Conservation (phyloP, 2,797 vertebrate genomes). For the Bradypodion pumilum region DNA sequence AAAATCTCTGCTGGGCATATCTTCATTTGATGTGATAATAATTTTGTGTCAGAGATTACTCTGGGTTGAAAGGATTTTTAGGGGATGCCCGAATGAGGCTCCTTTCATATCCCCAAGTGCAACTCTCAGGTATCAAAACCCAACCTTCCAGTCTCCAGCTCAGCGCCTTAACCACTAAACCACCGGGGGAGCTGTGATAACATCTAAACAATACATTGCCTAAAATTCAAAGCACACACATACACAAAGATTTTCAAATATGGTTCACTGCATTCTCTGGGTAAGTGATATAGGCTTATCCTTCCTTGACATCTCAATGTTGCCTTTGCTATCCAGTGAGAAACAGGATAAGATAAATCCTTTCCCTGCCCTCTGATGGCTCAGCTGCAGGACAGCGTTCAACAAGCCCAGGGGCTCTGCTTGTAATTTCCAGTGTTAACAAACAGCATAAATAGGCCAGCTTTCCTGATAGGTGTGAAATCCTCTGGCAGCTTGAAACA, state of each 20-base stretch:
- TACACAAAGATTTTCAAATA: neutral
- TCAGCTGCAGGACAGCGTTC: neutral
- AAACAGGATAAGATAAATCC: constrained; percentile 8
- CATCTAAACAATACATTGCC: neutral
- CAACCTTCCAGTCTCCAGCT: too few species aligned
- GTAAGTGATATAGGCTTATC: constrained; percentile 9
- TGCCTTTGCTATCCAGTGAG: constrained; percentile 7
- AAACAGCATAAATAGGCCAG: constrained; percentile 5
- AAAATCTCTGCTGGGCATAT: constrained; percentile 20
- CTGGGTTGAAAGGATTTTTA: too few species aligned
- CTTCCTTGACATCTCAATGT: neutral
- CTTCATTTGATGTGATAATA: too few species aligned
- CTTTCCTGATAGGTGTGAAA: constrained; percentile 3
- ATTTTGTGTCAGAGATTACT: too few species aligned
- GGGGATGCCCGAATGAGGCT: too few species aligned
- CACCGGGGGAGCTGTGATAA: too few species aligned
- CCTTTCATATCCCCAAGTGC: too few species aligned
- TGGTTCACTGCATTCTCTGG: constrained; percentile 16
- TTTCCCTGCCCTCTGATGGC: neutral
- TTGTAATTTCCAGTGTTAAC: constrained; percentile 9
- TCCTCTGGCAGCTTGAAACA: neutral
- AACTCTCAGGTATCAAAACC: too few species aligned
- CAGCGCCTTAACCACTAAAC: too few species aligned
- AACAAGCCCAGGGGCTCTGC: neutral
- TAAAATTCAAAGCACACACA: constrained; percentile 1